These are phyloP conservation scores for Jacana jacana DNA, from an alignment of 2,113 vertebrate genomes.

Conservation along the genomic window DNA sequence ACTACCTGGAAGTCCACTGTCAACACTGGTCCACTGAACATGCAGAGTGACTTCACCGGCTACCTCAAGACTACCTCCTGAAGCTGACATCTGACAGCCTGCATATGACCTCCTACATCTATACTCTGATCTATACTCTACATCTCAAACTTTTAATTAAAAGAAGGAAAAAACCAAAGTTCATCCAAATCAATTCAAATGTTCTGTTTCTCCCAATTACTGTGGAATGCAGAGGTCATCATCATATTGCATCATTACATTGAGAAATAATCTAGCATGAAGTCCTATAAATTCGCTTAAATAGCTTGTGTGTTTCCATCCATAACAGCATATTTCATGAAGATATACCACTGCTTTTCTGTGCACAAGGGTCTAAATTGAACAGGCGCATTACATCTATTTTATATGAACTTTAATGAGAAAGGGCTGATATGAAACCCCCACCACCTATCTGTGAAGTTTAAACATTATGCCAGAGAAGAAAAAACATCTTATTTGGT, in stretches of 20 bases:
- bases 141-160: conserved; percentile 61
- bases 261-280: conserved; percentile 60
- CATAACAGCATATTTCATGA: conserved; percentile 44
- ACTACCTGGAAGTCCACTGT: not conserved
- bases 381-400: not conserved
- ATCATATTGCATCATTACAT: conserved; percentile 47
- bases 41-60: not conserved
- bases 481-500: not conserved
- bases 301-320: conserved; percentile 54
- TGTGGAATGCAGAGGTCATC: conserved; percentile 34
- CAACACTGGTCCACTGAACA: not conserved
- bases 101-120: not conserved
- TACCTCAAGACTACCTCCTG: not conserved
- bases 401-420: conserved; percentile 16
- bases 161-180: not conserved
- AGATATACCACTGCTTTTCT: conserved; percentile 15
- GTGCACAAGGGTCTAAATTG: conserved; percentile 10
- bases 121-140: not conserved
- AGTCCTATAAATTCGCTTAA: conserved; percentile 59
- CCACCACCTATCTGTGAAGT: not conserved
- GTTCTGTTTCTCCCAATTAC: conserved; percentile 51
- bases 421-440: not conserved
- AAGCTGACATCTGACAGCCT: not conserved
- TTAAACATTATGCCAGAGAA: not conserved
- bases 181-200: conserved; percentile 55